Evolutionary conservation across 1,140 invertebrate genomes (phyloP).

Genomic region (Drosophila parvula): DNA sequence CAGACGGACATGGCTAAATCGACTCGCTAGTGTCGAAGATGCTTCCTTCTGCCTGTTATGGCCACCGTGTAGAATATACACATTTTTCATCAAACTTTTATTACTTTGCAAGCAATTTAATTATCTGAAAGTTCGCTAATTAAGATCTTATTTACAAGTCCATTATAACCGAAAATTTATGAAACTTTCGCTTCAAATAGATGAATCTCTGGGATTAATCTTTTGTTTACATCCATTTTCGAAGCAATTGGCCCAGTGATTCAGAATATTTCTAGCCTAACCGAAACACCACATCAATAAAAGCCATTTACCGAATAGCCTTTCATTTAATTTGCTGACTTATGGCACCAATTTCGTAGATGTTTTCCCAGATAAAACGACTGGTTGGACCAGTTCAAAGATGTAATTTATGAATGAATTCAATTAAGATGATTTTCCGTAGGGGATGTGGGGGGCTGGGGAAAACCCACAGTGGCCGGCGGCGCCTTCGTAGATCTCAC

Average conservation of each 20-base stretch:
- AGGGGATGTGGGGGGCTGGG: not conserved
- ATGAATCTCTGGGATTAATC: not conserved
- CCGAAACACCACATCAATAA: slow-evolving; percentile 26
- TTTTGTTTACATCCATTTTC: slow-evolving; percentile 25
- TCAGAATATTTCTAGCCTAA: slow-evolving; percentile 1
- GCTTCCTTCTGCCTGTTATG: too few relatives aligned
- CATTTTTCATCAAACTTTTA: not conserved
- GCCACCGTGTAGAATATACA: too few relatives aligned
- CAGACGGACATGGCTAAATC: too few relatives aligned
- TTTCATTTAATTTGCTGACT: slow-evolving; percentile 35
- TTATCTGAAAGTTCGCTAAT: not conserved
- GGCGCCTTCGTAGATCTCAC: slow-evolving; percentile 36
- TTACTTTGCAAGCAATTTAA: not conserved
- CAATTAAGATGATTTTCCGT: slow-evolving; percentile 70
- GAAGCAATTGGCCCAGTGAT: slow-evolving; percentile 5
- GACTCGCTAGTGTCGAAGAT: too few relatives aligned
- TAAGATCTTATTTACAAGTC: not conserved
- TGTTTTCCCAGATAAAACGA: slow-evolving; percentile 30
- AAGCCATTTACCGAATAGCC: slow-evolving; percentile 42
- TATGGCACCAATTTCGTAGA: slow-evolving; percentile 49
- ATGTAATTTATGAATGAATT: slow-evolving; percentile 74
- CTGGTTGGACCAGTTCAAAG: slow-evolving; percentile 44
- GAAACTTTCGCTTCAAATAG: slow-evolving; percentile 2
- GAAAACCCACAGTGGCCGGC: slow-evolving; percentile 28
- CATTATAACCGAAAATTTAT: not conserved